Evolutionary conservation across 2,113 vertebrate genomes (phyloP).

Genomic region (Oceanites oceanicus): DNA sequence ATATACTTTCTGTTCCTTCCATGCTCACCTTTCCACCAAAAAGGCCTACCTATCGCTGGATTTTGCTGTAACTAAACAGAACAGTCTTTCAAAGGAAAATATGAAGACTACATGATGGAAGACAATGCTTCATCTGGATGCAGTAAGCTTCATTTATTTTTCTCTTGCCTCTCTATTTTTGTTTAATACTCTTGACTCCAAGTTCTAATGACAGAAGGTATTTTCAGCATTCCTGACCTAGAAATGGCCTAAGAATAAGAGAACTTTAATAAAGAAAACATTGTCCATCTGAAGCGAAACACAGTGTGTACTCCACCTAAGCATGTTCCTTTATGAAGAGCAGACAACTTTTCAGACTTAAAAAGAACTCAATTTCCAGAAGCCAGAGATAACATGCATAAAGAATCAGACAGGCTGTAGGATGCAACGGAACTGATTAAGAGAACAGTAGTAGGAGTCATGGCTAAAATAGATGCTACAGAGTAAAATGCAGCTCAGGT

Average conservation of each 20-base stretch:
- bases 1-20: background rate
- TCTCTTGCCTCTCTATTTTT: conserved; percentile 41
- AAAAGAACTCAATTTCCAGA: background rate
- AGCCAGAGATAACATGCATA: background rate
- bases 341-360: background rate
- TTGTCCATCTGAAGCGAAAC: conserved; percentile 15
- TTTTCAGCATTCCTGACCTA: conserved; percentile 57
- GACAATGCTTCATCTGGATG: conserved; percentile 39
- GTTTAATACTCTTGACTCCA: conserved; percentile 46
- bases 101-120: background rate
- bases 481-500: background rate
- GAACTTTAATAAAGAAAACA: conserved; percentile 28
- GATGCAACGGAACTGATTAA: background rate
- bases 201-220: conserved; percentile 61
- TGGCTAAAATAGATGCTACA: background rate
- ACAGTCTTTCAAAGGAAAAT: background rate
- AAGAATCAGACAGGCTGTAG: background rate
- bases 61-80: conserved; percentile 31
- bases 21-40: background rate
- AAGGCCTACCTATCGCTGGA: background rate
- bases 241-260: conserved; percentile 54
- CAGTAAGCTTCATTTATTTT: conserved; percentile 45
- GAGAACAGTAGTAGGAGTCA: background rate
- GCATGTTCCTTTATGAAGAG: background rate
- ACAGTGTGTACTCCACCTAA: background rate